Base-by-base conservation (phyloP, 2,888 invertebrate species). In the Chalcis sispes region DNA sequence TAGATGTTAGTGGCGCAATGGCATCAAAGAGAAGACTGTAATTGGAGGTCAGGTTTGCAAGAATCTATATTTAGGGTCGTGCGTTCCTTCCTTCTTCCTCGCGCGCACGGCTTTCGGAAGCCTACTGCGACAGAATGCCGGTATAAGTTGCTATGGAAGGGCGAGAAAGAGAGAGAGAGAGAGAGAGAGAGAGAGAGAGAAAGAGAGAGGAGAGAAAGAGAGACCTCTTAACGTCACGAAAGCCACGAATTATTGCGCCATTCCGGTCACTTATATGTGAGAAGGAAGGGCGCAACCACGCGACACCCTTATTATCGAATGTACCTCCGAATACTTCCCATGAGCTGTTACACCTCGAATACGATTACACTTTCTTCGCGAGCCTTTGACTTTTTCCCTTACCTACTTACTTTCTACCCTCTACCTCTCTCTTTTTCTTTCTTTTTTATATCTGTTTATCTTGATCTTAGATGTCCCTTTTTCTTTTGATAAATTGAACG, bases 191-290 rank as follows among this genome's bases (percentile, higher is more conserved):
- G 32, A 29, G 82, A 81, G 83, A 82, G 83, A 83, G 81, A n/a
- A 18, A 7, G 32, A 23, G 15, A n/a, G 61, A 52, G 1, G 20
- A n/a, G 36, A 27, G 42, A 15, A 18, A 27, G 29, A 65, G 54
- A 84, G 83, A 83, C 84, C 86, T 87, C 87, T 87, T 87, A 86
- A 85, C 84, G 87, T 87, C 87, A 86, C 84, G 86, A 84, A 83
- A 85, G 85, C 83, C 84, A 84, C 85, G 85, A 87, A 87, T 87
- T 87, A 87, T 87, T 86, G 84, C 86, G 81, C 86, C 86, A 87
- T 87, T 87, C 84, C 83, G 86, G 86, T 87, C 87, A 87, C 87
- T 87, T 86, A 87, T 46, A 52, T 42, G 85, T 84, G 29, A 15
- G 27, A 8, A 27, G 52, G 54, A 86, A 85, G 27, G 27, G 29